Base-by-base conservation (phyloP, 1,140 invertebrate species). In the Hyles euphorbiae region DNA sequence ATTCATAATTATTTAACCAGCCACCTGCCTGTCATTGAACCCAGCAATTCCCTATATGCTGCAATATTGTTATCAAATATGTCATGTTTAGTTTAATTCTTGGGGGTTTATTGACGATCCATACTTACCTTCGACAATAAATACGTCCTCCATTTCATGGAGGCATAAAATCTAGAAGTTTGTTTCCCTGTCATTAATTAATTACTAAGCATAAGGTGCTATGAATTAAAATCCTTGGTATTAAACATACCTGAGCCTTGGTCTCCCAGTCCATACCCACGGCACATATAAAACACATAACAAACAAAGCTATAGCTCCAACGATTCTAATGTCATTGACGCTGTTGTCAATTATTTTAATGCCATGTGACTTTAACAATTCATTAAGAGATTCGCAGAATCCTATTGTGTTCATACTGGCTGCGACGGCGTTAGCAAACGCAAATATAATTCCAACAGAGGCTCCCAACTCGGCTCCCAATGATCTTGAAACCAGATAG, bases 391-490 rank as follows among this genome's bases (percentile, higher is more conserved):
- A 98, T 78, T 98, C 96, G 66, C 97, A 98, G 89, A 99, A 99
- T n/a, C 98, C 98, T 12, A 99, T 98, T 0, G 98, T 97, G 87
- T 99, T 99, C 95, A 99, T 97, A 1, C 98, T 97, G 0, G 98
- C 97, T 0, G 97, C 96, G 0, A 99, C 97, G 1, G 98, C 94
- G 83, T 99, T 99, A 1, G 98, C 98, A 67, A 99, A 95, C 4
- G 97, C 97, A 77, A 99, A 99, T 3, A 99, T 96, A 9, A 99
- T 92, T 2, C 98, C 98, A 44, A 99, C 97, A 0, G 98, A 97
- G 1, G 98, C 98, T 5, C 98, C 98, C 80, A 98, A 99, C 89
- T 99, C 98, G 0, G 98, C 97, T 0, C 98, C 98, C 34, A 99
- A 91, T 12, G 97, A 98, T 73, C 98, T 91, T 9, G 97, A 99